Evolutionary conservation across 2,888 invertebrate species (phyloP).

Genomic region (Eupithecia subumbrata): DNA sequence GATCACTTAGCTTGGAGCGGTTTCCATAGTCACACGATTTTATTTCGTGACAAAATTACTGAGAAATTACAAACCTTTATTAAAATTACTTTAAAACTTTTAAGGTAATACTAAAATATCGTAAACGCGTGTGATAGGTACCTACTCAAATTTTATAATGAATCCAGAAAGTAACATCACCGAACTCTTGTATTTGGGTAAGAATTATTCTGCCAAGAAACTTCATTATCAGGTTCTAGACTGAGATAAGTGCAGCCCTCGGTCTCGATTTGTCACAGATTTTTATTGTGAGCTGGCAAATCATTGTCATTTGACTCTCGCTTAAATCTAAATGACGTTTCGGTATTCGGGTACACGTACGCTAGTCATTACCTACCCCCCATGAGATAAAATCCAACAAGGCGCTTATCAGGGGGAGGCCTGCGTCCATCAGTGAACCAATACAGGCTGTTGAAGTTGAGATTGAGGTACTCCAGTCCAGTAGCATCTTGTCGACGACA

Average conservation of each 20-base stretch:
- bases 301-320: too few relatives aligned
- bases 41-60: neutral
- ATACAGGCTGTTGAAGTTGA: too few relatives aligned
- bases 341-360: neutral
- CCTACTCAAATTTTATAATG: neutral
- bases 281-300: neutral
- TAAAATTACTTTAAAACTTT: neutral
- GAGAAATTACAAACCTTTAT: neutral
- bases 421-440: too few relatives aligned
- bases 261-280: neutral
- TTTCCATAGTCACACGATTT: slow-evolving; percentile 59
- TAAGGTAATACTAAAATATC: neutral
- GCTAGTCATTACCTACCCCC: too few relatives aligned
- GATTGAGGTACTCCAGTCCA: neutral
- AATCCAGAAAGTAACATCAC: neutral
- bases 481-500: neutral
- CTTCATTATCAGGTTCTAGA: too few relatives aligned
- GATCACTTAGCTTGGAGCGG: slow-evolving; percentile 75
- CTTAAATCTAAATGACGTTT: neutral
- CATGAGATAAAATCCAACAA: too few relatives aligned
- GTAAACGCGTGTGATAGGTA: neutral
- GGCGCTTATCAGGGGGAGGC: too few relatives aligned
- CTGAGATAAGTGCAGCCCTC: neutral
- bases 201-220: neutral
- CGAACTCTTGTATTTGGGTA: neutral